These are phyloP conservation scores for Protomyctophum bolini DNA, from an alignment of 2,113 vertebrate species.

Conservation along the genomic window DNA sequence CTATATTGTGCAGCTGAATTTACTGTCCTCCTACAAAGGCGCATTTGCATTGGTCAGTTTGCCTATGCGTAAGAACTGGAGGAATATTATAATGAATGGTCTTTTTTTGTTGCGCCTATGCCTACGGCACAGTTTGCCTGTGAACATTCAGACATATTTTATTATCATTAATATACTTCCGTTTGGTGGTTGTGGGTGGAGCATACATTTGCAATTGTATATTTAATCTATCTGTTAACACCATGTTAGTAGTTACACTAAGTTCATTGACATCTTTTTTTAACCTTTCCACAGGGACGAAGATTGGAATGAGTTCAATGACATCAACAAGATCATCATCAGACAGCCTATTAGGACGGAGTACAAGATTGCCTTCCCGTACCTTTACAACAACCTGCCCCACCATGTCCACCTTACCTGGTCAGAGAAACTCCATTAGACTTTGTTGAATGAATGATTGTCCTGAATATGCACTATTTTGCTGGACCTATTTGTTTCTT, in stretches of 20 bases:
- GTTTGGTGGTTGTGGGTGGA: too few species aligned
- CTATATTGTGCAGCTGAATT: background rate
- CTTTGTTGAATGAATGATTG: background rate
- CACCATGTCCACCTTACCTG: conserved; percentile 99
- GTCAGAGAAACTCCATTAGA: conserved; percentile 69
- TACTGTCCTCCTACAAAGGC: conserved; percentile 62
- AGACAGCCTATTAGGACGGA: conserved; percentile 97
- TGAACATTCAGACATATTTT: conserved; percentile 44
- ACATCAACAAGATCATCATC: conserved; percentile 99
- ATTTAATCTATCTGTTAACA: too few species aligned
- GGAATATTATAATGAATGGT: conserved; percentile 60
- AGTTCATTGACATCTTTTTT: background rate
- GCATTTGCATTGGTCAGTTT: conserved; percentile 66
- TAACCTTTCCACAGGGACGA: conserved; percentile 84
- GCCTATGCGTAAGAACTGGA: conserved; percentile 64
- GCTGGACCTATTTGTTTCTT: too few species aligned
- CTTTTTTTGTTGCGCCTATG: conserved; percentile 19
- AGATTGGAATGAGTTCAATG: conserved; percentile 99
- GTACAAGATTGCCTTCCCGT: conserved; percentile 98
- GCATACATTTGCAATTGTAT: too few species aligned
- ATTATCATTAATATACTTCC: too few species aligned
- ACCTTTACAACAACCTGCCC: conserved; percentile 97
- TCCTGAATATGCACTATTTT: too few species aligned
- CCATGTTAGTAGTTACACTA: too few species aligned
- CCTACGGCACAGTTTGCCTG: conserved; percentile 45